Evolutionary conservation across 1,140 invertebrate species (phyloP), one percentile per base, ranked within the genome.

Genomic region (Lanistes nyassanus): DNA sequence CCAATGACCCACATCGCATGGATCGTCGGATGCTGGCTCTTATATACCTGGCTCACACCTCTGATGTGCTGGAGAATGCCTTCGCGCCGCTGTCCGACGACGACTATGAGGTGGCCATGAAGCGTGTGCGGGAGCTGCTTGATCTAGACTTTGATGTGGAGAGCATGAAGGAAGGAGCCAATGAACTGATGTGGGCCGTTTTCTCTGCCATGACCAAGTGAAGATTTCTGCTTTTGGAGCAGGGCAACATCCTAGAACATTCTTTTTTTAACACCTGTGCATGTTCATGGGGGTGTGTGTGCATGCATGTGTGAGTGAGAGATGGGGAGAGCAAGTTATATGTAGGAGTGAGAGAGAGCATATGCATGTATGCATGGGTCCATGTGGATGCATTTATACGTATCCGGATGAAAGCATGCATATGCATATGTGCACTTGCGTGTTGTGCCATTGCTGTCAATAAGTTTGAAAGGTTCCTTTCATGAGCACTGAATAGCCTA

Each of bases 41-140:
- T 66, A 93, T 99, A 83, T 95, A 98, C 88, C 91, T 99, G 69
- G 97, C 98, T 31, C 97, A 99, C 89, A 96, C 97, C 23, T 98
- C 97, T 65, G 98, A 99, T 90, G 98, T 99, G 23, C 91, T 99
- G 7, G 98, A 99, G 91, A 99, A 99, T 91, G 98, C 98, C n/a
- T 99, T 99, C 91, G 97, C 96, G 31, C 97, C 98, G 2, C 92
- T 99, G 3, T 98, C 96, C 56, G 97, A 99, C 89, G 97, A 99
- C 85, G 98, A 99, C 88, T 99, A 99, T 88, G 98, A 99, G 91
- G 90, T 99, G 76, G 98, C 97, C 60, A 99, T 98, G 94, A 96
- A 97, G 84, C 93, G 98, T 85, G 96, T 99, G 36, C 92, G 98
- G 76, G 95, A 98, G 86, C 91, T 99, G 34, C 92, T 99, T 67